Evolutionary conservation across 2,797 vertebrate species (phyloP), one percentile per base, ranked within the genome.

Genomic region (Cryptoprocta ferox): DNA sequence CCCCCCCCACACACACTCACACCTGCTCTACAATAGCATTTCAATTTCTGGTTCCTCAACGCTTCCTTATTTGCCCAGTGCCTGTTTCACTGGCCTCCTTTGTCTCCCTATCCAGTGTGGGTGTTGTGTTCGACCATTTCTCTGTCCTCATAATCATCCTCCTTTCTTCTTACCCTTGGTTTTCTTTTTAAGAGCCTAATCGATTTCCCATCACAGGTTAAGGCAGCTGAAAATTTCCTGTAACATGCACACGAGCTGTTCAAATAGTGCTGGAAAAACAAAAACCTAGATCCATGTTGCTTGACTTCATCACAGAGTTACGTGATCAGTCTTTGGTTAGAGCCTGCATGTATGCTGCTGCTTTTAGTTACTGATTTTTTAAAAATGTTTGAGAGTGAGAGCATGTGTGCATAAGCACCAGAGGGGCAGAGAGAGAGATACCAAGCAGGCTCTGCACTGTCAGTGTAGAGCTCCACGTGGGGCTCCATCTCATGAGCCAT

Each of bases 1-100:
- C 14, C 2, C 0, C 13, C 71, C 24, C 11, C 48, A 48, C 48
- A 2, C 12, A 8, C 56, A 59, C 6, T 1, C 6, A 12, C 1
- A 10, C 53, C 30, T 68, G 16, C 61, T 50, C 63, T 45, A 14
- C 1, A 19, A 19, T 3, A 63, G 48, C 14, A 6, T 28, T 78
- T 85, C 86, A n/a, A 2, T 32, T 66, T 73, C 35, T 19, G 71
- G 14, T 18, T 37, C 39, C 28, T 61, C 39, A 30, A 8, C 18
- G 45, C 35, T 61, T 53, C n/a, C 91, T 81, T 42, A 24, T 61
- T 30, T 14, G 28, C 50, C 35, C 5, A 4, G 11, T 1, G 13
- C 30, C 61, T 71, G 10, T 45, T 42, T 18, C 26, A 5, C 21
- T 45, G 45, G n/a, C 35, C 50, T 83, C n/a, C 2, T 65, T 59